Evolutionary conservation across 2,797 vertebrate species (phyloP).

Genomic region (Sebastes melanostomus): DNA sequence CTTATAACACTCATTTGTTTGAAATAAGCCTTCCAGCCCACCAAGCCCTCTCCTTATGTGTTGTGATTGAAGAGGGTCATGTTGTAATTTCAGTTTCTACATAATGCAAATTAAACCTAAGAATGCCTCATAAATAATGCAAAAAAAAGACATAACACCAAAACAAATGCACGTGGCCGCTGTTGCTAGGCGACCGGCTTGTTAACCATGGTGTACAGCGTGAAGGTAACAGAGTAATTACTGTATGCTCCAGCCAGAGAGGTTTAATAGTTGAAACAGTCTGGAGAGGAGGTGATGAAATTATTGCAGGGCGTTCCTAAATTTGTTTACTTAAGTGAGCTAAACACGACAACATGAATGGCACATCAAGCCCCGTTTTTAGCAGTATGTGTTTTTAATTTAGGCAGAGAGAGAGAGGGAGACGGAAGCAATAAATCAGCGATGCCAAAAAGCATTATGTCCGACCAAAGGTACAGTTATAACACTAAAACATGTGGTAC

Average conservation of each 20-base stretch:
- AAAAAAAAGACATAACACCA: conserved; percentile 34
- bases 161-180: conserved; percentile 44
- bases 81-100: conserved; percentile 16
- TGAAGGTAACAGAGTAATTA: conserved; percentile 25
- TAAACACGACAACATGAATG: background rate
- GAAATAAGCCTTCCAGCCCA: background rate
- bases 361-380: background rate
- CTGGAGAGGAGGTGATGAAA: conserved; percentile 39
- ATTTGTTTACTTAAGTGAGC: conserved; percentile 29
- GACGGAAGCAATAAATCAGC: background rate
- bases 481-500: background rate
- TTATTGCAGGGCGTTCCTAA: conserved; percentile 27
- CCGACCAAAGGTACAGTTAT: background rate
- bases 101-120: conserved; percentile 7
- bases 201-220: conserved; percentile 7
- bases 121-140: conserved; percentile 22
- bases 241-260: background rate
- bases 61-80: conserved; percentile 13
- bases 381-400: background rate
- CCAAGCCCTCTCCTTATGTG: background rate
- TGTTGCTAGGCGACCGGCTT: conserved; percentile 35
- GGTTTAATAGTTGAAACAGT: conserved; percentile 20
- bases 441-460: background rate
- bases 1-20: too few species aligned
- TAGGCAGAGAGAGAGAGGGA: background rate